Evolutionary conservation across 2,888 invertebrate species (phyloP), one percentile per base, ranked within the genome.

Genomic region (Corbicula japonica): DNA sequence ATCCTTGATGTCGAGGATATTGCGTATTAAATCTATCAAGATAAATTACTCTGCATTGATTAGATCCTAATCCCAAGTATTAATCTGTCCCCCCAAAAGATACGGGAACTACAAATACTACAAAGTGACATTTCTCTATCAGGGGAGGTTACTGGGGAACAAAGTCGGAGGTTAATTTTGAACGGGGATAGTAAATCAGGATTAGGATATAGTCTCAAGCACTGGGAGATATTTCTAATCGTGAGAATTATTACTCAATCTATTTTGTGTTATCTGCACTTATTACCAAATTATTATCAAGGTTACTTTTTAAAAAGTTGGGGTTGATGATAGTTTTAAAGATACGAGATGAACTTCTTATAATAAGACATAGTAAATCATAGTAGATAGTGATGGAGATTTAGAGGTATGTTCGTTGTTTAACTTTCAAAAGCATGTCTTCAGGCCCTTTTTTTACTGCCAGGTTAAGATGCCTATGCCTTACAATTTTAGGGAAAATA

Each of bases 31-130:
- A 48, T 38, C 30, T 69, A 78, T 78, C 30, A 78, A 73, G 78
- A 78, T 78, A 73, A 78, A 78, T 73, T 62, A 72, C 62, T 66
- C 18, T 8, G 21, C 35, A 60, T 60, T 74, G 48, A 66, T 66
- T 73, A 60, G 38, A 21, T 8, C 18, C 15, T 74, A 66, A 74
- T 65, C 73, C 54, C 18, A 1, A 32, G 56, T 28, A 65, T 74
- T 66, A 60, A 18, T 18, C 8, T 66, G 73, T 66, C 65, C 65
- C n/a, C n/a, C n/a, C n/a, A n/a, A n/a, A n/a, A n/a, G n/a, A n/a
- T n/a, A n/a, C 28, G 32, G 52, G 38, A 48, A 66, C 50, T 74
- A 50, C 73, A 52, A 32, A 23, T 38, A 21, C 34, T 21, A 74
- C 66, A 66, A 66, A 74, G 66, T 48, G 26, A 60, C 48, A 74